phyloP scores from a whole-genome alignment of 2,888 invertebrate species.

The Spilarctia lutea region DNA sequence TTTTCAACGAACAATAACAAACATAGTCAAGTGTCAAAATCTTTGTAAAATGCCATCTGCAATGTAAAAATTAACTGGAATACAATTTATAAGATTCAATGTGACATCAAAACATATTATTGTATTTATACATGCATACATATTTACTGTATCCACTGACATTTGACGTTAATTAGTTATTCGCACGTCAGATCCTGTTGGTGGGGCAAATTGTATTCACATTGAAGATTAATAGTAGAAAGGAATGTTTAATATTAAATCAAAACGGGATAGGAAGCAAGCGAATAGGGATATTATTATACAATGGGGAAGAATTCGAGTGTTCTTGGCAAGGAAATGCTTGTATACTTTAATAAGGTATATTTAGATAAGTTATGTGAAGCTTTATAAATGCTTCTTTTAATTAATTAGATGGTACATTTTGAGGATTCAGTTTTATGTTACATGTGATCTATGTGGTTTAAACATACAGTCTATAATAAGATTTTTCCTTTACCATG shows the following conservation, averaged over 20 bases:
- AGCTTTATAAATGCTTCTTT: neutral
- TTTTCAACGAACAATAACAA: neutral
- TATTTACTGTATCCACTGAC: conserved; percentile 57
- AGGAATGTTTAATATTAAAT: conserved; percentile 62
- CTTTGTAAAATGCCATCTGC: neutral
- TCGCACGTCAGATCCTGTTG: conserved; percentile 52
- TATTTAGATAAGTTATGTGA: neutral
- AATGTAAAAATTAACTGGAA: neutral
- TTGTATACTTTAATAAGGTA: conserved; percentile 17
- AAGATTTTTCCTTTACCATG: neutral
- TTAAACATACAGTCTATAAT: neutral
- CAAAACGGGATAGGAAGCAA: conserved; percentile 41
- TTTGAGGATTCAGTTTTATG: neutral
- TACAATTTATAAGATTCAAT: conserved; percentile 7
- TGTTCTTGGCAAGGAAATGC: conserved; percentile 5
- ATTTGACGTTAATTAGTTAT: conserved; percentile 67
- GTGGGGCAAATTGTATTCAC: conserved; percentile 52
- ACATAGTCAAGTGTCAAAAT: neutral
- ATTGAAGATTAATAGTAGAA: conserved; percentile 63
- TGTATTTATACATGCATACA: conserved; percentile 20
- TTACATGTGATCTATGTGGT: neutral
- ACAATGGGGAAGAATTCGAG: conserved; percentile 25
- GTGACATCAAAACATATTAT: conserved; percentile 44
- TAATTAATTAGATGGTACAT: neutral
- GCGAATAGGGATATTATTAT: conserved; percentile 25